Conservation (phyloP, 1,140 invertebrate genomes). For the Drosophila micromelanica region DNA sequence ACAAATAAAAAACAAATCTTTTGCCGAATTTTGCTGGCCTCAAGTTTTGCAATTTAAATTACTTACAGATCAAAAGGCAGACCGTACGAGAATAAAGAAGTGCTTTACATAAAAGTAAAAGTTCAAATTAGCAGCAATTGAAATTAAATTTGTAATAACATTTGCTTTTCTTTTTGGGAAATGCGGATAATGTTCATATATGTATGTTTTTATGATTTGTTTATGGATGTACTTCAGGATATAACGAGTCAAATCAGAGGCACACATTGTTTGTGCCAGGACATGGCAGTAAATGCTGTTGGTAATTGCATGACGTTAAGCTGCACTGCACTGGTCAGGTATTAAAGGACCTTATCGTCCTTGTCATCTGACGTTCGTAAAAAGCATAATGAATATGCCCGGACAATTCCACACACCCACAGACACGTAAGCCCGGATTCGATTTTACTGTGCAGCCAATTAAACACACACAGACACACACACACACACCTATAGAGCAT, state of each 20-base stretch:
- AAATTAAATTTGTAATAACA: conserved; percentile 30
- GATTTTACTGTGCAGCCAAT: conserved; percentile 43
- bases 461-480: conserved; percentile 28
- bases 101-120: conserved; percentile 13
- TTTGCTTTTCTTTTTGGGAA: conserved; percentile 5
- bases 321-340: not conserved
- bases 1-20: too few relatives aligned
- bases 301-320: conserved; percentile 36
- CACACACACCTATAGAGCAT: not conserved
- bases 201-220: not conserved
- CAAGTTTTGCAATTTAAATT: conserved; percentile 31
- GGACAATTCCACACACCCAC: conserved; percentile 23
- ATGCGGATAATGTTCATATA: not conserved
- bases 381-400: conserved; percentile 42
- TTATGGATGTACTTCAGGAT: conserved; percentile 2
- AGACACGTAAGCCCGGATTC: conserved; percentile 14
- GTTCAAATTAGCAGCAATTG: conserved; percentile 31
- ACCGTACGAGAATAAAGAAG: not conserved
- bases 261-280: not conserved
- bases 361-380: conserved; percentile 30
- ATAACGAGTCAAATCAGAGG: conserved; percentile 17
- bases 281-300: conserved; percentile 7
- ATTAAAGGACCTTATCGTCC: conserved; percentile 33
- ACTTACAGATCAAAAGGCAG: conserved; percentile 17
- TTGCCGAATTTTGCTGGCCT: not conserved